Percentiles rank a stretch among this genome's conserved stretches.
Evolutionary conservation across 2,888 invertebrate genomes (phyloP).

Genomic region (Sclerodermus sp.): DNA sequence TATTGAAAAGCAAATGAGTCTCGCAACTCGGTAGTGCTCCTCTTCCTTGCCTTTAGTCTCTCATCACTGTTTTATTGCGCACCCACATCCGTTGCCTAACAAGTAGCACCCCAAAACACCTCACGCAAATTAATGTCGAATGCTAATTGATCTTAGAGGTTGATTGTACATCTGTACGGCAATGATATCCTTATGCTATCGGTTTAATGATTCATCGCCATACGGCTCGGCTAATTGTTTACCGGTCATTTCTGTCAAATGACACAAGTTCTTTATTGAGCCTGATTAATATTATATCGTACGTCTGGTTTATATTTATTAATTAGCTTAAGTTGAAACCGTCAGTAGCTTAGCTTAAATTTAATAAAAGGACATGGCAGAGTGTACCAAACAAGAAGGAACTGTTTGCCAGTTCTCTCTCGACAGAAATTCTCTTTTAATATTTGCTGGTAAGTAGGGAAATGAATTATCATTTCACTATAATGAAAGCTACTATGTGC

Average conservation of each 20-base stretch:
- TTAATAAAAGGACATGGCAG: no score
- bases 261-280: no score
- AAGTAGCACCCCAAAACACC: slow-evolving; percentile 38
- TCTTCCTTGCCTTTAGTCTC: slow-evolving; percentile 19
- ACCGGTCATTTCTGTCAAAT: slow-evolving; percentile 14
- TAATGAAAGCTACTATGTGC: no score
- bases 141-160: slow-evolving; percentile 28
- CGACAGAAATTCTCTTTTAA: no score
- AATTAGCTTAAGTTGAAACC: no score
- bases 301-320: no score
- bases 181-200: slow-evolving; percentile 26
- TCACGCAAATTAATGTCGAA: slow-evolving; percentile 44
- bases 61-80: slow-evolving; percentile 36
- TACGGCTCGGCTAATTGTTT: slow-evolving; percentile 41
- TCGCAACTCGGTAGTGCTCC: slow-evolving; percentile 12
- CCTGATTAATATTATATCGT: no score
- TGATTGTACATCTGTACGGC: slow-evolving; percentile 20
- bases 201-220: slow-evolving; percentile 40
- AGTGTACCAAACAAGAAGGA: no score
- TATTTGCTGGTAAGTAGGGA: no score
- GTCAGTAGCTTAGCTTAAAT: no score
- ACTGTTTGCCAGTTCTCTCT: no score
- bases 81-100: slow-evolving; percentile 40
- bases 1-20: slow-evolving; percentile 43
- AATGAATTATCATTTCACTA: no score